Conservation (phyloP, 92 coral and sea anemone species). For the Epizoanthus ramosus region DNA sequence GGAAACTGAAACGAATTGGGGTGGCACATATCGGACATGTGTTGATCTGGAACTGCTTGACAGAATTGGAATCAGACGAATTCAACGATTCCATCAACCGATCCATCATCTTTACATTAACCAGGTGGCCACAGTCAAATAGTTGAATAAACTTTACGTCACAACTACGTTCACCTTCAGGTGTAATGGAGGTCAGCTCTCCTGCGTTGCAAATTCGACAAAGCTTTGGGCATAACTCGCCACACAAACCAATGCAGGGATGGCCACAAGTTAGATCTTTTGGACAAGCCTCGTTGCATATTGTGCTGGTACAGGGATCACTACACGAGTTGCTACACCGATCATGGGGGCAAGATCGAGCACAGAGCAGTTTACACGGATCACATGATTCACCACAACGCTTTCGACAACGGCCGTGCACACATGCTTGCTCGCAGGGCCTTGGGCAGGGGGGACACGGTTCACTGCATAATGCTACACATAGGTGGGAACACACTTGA, state of each 20-base stretch:
- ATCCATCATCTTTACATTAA: conserved; percentile 66
- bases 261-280: conserved; percentile 61
- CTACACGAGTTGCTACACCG: conserved; percentile 64
- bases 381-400: conserved; percentile 59
- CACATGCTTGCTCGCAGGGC: conserved; percentile 63
- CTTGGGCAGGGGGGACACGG: conserved; percentile 81
- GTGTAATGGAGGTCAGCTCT: conserved; percentile 46
- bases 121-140: conserved; percentile 68
- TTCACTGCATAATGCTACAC: conserved; percentile 58
- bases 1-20: conserved; percentile 50
- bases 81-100: conserved; percentile 54
- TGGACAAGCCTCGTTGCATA: conserved; percentile 62
- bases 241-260: conserved; percentile 81
- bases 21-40: conserved; percentile 52
- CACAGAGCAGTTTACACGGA: conserved; percentile 64
- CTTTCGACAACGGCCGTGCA: conserved; percentile 50
- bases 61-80: conserved; percentile 11
- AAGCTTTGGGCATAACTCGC: conserved; percentile 73
- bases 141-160: conserved; percentile 61
- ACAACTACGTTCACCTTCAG: conserved; percentile 14
- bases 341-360: conserved; percentile 63
- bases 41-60: conserved; percentile 27
- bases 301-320: conserved; percentile 60
- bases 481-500: conserved; percentile 73
- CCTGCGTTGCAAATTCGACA: conserved; percentile 60